Evolutionary conservation across 2,113 vertebrate genomes (phyloP).

Genomic region (Halichoerus grypus): DNA sequence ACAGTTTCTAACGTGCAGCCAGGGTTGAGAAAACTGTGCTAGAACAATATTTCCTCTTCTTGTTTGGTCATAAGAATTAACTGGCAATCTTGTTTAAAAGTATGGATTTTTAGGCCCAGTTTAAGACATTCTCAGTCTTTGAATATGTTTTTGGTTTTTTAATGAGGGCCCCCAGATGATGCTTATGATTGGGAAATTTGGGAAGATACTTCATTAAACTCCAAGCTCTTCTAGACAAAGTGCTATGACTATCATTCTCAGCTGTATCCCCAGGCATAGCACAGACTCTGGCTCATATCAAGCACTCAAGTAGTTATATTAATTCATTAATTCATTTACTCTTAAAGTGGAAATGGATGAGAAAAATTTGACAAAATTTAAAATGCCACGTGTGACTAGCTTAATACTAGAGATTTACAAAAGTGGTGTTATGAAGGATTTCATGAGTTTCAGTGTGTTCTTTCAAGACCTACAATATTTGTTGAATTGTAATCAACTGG

Average conservation of each 20-base stretch:
- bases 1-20: background rate
- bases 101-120: background rate
- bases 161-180: background rate
- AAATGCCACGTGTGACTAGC: background rate
- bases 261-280: background rate
- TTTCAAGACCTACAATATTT: background rate
- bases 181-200: background rate
- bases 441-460: background rate
- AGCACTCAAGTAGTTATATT: background rate
- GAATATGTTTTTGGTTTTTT: background rate
- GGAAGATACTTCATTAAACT: background rate
- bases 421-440: background rate
- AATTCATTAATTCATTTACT: background rate
- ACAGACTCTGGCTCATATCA: background rate
- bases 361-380: slow-evolving; percentile 12
- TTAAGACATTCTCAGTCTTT: background rate
- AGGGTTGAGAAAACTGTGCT: background rate
- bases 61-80: background rate
- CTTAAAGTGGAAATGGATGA: slow-evolving; percentile 8
- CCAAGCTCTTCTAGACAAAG: background rate
- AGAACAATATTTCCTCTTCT: background rate
- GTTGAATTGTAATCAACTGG: background rate
- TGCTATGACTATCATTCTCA: background rate
- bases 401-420: slow-evolving; percentile 6
- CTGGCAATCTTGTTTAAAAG: background rate